Base-by-base conservation (phyloP, 2,113 vertebrate genomes). In the Larimichthys polyactis region DNA sequence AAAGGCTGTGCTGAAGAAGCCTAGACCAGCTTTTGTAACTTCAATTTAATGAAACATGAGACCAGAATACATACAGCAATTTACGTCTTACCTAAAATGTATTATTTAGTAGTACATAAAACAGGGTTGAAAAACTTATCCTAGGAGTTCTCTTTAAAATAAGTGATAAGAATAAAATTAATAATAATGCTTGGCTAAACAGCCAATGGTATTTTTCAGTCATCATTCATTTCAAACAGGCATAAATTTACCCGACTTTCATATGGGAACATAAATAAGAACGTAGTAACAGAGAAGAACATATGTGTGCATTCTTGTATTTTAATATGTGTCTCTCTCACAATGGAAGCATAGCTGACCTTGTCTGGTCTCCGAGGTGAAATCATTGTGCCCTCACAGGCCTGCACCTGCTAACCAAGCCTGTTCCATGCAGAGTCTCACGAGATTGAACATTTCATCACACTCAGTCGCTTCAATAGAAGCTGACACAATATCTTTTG, bases 301-400 rank as follows among this genome's bases (percentile, higher is more conserved):
- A 24, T 71, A 24, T 58, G 78, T 74, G 60, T 12, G 43, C n/a
- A 22, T 71, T 71, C 20, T 5, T 65, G 48, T 60, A 10, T 75
- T 29, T 40, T 36, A 57, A 16, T 70, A 19, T 68, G 80, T 69
- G 60, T 63, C 4, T 36, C 36, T 59, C 64, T 52, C 70, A 64
- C 78, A 81, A 22, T 67, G 78, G 44, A 8, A 20, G 27, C 84
- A 89, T 93, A 83, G 84, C 64, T 87, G 77, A 87, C 85, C 80
- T 87, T 68, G 85, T 89, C 88, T 76, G 71, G 90, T 93, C 85
- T 92, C 91, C 85, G 1, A 75, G 91, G 90, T 90, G 78, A 92
- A 89, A 22, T 75, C 79, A 62, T 76, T 82, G 79, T 85, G 72
- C 24, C 24, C 57, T 58, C 16, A 20, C 52, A 22, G 16, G 58